phyloP scores from a whole-genome alignment of 1,140 invertebrate species.

The Lethrus apterus region DNA sequence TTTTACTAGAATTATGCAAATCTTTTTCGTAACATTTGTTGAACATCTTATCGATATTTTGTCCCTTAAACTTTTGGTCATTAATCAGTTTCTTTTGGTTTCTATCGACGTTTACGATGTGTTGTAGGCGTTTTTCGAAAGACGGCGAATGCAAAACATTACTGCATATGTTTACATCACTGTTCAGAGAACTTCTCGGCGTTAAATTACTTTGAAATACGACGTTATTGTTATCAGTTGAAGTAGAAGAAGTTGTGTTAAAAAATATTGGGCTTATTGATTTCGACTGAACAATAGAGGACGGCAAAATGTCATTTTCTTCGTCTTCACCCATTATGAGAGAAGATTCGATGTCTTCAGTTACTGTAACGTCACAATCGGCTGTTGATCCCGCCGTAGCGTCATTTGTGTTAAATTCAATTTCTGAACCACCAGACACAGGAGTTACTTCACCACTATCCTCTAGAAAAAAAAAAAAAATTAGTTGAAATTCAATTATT shows the following conservation, averaged over 20 bases:
- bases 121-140: too few relatives aligned
- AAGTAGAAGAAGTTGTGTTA: not conserved
- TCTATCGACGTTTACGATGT: too few relatives aligned
- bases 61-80: too few relatives aligned
- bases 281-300: not conserved
- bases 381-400: conserved; percentile 49
- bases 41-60: too few relatives aligned
- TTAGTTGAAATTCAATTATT: not conserved
- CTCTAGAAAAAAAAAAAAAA: conserved; percentile 21
- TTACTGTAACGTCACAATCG: conserved; percentile 48
- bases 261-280: not conserved
- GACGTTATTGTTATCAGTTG: not conserved
- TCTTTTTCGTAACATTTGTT: conserved; percentile 27
- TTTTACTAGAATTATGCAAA: conserved; percentile 18
- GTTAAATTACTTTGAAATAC: too few relatives aligned
- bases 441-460: conserved; percentile 54
- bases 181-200: too few relatives aligned
- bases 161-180: too few relatives aligned
- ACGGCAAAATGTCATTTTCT: not conserved
- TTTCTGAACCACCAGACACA: conserved; percentile 50
- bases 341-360: conserved; percentile 33
- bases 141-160: too few relatives aligned
- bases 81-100: too few relatives aligned
- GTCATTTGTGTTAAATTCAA: conserved; percentile 51
- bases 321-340: conserved; percentile 23